Evolutionary conservation across 2,113 vertebrate genomes (phyloP).

Genomic region (Cyprinodon brontotheroides): DNA sequence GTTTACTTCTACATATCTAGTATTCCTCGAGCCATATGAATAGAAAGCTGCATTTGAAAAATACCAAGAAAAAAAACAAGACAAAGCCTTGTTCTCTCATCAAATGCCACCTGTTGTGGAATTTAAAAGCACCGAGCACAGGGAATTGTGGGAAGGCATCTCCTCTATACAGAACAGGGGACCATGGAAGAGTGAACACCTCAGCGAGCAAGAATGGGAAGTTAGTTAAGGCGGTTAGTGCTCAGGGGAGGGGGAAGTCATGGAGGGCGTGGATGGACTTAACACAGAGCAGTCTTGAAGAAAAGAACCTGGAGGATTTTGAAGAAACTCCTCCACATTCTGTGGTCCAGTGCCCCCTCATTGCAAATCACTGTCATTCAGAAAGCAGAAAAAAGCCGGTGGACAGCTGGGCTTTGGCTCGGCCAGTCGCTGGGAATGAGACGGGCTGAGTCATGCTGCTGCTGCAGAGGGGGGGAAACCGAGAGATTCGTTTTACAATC

Average conservation of each 20-base stretch:
- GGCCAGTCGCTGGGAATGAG: conserved; percentile 50
- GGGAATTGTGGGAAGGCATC: conserved; percentile 54
- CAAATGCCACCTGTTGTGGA: conserved; percentile 56
- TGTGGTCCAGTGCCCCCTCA: conserved; percentile 63
- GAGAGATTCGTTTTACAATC: conserved; percentile 48
- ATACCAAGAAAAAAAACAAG: conserved; percentile 45
- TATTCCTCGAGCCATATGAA: conserved; percentile 64
- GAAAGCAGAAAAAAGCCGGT: conserved; percentile 53
- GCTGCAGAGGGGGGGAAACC: conserved; percentile 33
- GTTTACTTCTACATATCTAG: conserved; percentile 45
- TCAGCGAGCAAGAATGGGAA: conserved; percentile 45
- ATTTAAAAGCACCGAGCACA: conserved; percentile 40
- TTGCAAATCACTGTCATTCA: conserved; percentile 73
- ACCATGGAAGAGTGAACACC: conserved; percentile 56
- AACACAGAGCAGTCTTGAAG: conserved; percentile 66
- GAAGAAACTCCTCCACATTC: conserved; percentile 68
- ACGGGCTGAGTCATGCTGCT: conserved; percentile 47
- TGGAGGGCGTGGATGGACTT: conserved; percentile 65
- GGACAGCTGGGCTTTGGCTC: conserved; percentile 73
- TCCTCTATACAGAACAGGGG: conserved; percentile 32
- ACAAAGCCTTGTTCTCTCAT: conserved; percentile 37
- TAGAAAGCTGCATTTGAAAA: conserved; percentile 34
- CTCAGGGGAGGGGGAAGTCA: conserved; percentile 40
- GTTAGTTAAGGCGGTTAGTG: conserved; percentile 42
- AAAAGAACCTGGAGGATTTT: conserved; percentile 75